Percentiles rank a stretch among this genome's conserved stretches.
These are phyloP conservation scores for Leptatherina wallacei DNA, from an alignment of 2,797 vertebrate species.

Conservation along the genomic window DNA sequence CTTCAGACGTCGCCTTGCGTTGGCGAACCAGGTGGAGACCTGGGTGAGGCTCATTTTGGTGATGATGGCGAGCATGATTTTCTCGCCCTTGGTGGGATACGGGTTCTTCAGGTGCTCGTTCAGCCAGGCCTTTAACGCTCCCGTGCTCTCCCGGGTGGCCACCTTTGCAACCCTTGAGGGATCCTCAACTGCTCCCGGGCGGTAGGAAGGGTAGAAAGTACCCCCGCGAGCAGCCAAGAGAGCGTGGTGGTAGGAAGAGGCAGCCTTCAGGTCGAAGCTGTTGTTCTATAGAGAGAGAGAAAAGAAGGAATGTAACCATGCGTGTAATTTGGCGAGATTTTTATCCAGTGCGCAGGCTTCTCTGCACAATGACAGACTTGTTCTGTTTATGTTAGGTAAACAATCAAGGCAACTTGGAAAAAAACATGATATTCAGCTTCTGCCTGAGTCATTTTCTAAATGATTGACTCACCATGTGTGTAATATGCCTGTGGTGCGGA, in stretches of 20 bases:
- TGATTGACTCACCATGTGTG: slow-evolving; percentile 79
- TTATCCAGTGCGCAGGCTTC: not conserved
- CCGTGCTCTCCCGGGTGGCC: slow-evolving; percentile 86
- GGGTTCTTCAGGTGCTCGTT: slow-evolving; percentile 88
- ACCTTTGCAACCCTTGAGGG: slow-evolving; percentile 81
- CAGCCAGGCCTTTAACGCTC: slow-evolving; percentile 86
- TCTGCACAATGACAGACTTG: not conserved
- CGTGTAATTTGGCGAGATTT: not conserved
- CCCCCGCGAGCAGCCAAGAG: slow-evolving; percentile 74
- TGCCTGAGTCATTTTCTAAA: not conserved
- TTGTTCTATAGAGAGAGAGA: slow-evolving; percentile 65
- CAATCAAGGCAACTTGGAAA: not conserved
- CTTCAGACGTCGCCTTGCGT: slow-evolving; percentile 85
- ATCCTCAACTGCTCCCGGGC: slow-evolving; percentile 74
- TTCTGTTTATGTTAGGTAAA: not conserved
- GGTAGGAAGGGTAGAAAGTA: slow-evolving; percentile 79
- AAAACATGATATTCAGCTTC: not conserved
- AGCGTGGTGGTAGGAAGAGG: slow-evolving; percentile 80
- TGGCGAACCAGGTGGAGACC: slow-evolving; percentile 89
- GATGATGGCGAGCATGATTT: slow-evolving; percentile 89
- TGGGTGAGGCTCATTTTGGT: slow-evolving; percentile 89
- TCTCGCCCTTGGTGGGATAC: slow-evolving; percentile 88
- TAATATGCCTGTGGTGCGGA: slow-evolving; percentile 79
- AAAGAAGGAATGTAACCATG: not conserved
- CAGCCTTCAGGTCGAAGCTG: slow-evolving; percentile 80